Evolutionary conservation across 2,113 vertebrate genomes (phyloP), one percentile per base, ranked within the genome.

Genomic region (Atherinomorus stipes): DNA sequence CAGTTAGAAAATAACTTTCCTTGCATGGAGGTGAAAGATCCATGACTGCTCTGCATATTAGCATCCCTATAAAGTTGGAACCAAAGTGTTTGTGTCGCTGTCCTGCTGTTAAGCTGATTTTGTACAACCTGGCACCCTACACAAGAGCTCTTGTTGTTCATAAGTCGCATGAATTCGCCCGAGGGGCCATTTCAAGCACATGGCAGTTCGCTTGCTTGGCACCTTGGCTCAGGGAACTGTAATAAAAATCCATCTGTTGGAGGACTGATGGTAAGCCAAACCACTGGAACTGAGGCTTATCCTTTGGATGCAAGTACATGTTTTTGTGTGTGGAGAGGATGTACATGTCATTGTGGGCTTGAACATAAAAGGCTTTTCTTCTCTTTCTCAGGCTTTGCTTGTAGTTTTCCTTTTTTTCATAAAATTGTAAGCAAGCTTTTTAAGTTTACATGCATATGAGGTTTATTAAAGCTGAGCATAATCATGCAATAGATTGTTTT

Each of bases 191-290:
- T 88, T 78, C 72, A 61, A 86, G 80, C 69, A 81, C 66, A 68
- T 71, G 83, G 78, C 79, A 71, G 52, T 79, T 85, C 74, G 78
- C 81, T 86, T 75, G 80, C 66, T 80, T 90, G 85, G 86, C 88
- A 89, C 59, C 8, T 25, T 62, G 57, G 80, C 89, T 82, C 82
- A 88, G 85, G 71, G 90, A 92, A 89, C 79, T 83, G 82, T 88
- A 89, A 93, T 91, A 89, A 89, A 92, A 90, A 88, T 72, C 84
- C 90, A 92, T 92, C 90, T 91, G 89, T 80, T 89, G 56, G 53
- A 86, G 74, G 69, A 60, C 78, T 75, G 71, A 91, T 28, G 56
- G 63, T 51, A 62, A 76, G 76, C 78, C 85, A 86, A 71, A 64
- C 51, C 72, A 63, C 64, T 58, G 58, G 40, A 87, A 71, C 70